Evolutionary conservation across 2,888 invertebrate genomes (phyloP).

Genomic region (Drosophila fulvimacula): DNA sequence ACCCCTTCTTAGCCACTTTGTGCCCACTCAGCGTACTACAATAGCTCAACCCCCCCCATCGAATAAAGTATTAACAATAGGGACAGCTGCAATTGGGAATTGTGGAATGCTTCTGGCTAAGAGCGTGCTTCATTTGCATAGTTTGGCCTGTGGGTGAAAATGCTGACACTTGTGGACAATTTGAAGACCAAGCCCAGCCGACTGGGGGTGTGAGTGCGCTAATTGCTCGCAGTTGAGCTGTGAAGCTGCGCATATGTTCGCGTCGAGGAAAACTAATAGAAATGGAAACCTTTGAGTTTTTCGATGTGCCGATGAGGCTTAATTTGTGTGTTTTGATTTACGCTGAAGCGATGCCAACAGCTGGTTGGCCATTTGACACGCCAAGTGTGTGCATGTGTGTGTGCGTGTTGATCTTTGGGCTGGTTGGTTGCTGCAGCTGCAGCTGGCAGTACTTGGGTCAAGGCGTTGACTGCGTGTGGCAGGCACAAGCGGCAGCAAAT

Average conservation of each 20-base stretch:
- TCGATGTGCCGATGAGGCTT: slow-evolving; percentile 24
- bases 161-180: slow-evolving; percentile 47
- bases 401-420: slow-evolving; percentile 56
- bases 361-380: slow-evolving; percentile 73
- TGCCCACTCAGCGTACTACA: not conserved
- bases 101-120: slow-evolving; percentile 8
- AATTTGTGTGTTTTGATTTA: slow-evolving; percentile 73
- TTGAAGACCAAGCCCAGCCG: slow-evolving; percentile 5
- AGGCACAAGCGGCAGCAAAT: slow-evolving; percentile 68
- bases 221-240: slow-evolving; percentile 65
- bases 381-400: slow-evolving; percentile 19
- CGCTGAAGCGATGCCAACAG: slow-evolving; percentile 53
- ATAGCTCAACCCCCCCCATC: slow-evolving; percentile 34
- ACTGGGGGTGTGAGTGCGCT: slow-evolving; percentile 56
- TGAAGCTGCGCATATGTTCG: slow-evolving; percentile 73
- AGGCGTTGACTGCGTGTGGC: slow-evolving; percentile 73
- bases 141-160: slow-evolving; percentile 32
- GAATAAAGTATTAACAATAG: not conserved
- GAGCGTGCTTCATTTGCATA: slow-evolving; percentile 32
- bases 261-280: slow-evolving; percentile 20
- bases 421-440: slow-evolving; percentile 64
- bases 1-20: not conserved
- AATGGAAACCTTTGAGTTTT: slow-evolving; percentile 47
- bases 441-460: slow-evolving; percentile 54
- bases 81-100: slow-evolving; percentile 35